Evolutionary conservation across 1,140 invertebrate species (phyloP).

Genomic region (Sogatella furcifera): DNA sequence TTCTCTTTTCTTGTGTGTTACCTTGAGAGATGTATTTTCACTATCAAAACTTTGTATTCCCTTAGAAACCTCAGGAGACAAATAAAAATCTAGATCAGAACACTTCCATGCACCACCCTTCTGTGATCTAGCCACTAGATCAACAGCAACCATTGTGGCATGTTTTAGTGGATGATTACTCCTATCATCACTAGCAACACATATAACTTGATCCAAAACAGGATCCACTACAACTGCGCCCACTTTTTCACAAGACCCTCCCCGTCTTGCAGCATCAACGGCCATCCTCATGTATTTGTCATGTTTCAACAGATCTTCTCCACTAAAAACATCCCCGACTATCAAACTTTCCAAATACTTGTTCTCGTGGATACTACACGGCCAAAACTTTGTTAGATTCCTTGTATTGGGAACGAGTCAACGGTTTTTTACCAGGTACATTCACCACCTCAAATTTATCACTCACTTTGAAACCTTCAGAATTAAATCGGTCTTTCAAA

Average conservation of each 20-base stretch:
- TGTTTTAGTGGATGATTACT: constrained; percentile 66
- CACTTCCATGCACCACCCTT: constrained; percentile 61
- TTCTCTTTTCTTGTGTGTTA: background rate
- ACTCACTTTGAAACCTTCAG: constrained; percentile 36
- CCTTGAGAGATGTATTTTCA: background rate
- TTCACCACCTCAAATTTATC: constrained; percentile 37
- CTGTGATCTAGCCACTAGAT: constrained; percentile 71
- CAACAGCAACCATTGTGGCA: constrained; percentile 73
- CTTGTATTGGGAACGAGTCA: constrained; percentile 55
- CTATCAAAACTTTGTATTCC: background rate
- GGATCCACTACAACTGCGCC: constrained; percentile 60
- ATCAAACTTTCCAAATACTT: constrained; percentile 52
- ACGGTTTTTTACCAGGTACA: constrained; percentile 49
- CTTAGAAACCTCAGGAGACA: background rate
- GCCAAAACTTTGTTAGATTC: constrained; percentile 56
- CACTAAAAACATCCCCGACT: constrained; percentile 48
- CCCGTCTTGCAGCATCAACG: constrained; percentile 34
- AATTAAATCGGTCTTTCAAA: background rate
- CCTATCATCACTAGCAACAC: constrained; percentile 49
- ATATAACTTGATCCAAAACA: constrained; percentile 42
- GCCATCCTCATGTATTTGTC: constrained; percentile 48
- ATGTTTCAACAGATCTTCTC: constrained; percentile 44
- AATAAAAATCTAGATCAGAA: background rate
- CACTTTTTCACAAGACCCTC: constrained; percentile 28
- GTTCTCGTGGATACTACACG: constrained; percentile 63